These are phyloP conservation scores for Corapipo altera DNA, from an alignment of 2,113 vertebrate genomes.

Conservation along the genomic window DNA sequence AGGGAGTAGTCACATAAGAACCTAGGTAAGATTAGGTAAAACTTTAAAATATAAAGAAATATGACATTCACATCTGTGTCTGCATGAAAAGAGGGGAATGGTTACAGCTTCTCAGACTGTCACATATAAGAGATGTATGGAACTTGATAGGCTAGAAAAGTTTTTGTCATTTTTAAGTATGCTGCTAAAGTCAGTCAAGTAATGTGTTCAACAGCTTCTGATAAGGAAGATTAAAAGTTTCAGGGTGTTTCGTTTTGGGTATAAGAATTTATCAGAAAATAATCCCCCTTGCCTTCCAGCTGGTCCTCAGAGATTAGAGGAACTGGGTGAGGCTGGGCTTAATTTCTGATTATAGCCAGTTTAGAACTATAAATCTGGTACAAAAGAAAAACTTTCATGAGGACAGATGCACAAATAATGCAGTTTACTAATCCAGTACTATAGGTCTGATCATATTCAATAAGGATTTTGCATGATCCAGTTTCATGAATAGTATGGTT, in stretches of 20 bases:
- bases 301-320: not conserved
- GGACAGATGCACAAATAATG: not conserved
- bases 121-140: not conserved
- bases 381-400: not conserved
- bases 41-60: not conserved
- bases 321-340: not conserved
- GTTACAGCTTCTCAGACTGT: not conserved
- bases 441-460: not conserved
- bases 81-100: not conserved
- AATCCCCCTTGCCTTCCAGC: not conserved
- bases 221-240: not conserved
- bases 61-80: not conserved
- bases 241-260: not conserved
- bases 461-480: not conserved
- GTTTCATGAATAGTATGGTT: rapidly evolving
- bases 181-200: not conserved
- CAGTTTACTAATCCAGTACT: not conserved
- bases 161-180: not conserved
- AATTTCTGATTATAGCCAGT: not conserved
- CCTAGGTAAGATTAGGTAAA: not conserved
- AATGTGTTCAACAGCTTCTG: not conserved
- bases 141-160: not conserved
- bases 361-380: not conserved
- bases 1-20: not conserved
- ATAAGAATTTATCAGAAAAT: not conserved